Conservation (phyloP, 2,797 vertebrate genomes). For the Todus mexicanus region DNA sequence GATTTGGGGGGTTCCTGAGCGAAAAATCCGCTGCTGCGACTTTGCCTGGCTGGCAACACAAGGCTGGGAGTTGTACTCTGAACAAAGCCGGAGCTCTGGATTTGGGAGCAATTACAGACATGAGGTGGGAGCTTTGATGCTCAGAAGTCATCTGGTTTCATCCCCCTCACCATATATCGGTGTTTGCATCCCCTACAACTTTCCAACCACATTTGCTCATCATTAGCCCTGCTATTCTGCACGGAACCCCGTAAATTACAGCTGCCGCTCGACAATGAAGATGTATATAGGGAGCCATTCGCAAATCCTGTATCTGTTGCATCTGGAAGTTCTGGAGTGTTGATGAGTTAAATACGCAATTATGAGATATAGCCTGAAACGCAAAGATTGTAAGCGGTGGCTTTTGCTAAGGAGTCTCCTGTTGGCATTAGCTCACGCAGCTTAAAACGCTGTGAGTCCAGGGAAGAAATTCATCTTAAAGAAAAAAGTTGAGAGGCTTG, state of each 20-base stretch:
- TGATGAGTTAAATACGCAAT: conserved; percentile 58
- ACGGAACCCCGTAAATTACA: conserved; percentile 48
- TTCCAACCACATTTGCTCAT: not conserved
- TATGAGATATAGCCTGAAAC: conserved; percentile 68
- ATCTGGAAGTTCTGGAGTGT: conserved; percentile 47
- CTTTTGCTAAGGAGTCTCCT: conserved; percentile 41
- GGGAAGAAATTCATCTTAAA: not conserved
- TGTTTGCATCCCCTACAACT: not conserved
- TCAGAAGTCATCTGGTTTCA: not conserved
- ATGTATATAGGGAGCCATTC: conserved; percentile 31
- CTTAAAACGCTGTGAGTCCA: not conserved
- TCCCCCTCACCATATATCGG: not conserved
- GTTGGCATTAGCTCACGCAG: not conserved
- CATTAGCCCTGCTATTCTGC: conserved; percentile 18
- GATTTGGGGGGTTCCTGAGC: rapidly evolving
- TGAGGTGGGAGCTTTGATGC: not conserved
- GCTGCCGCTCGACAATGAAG: conserved; percentile 55
- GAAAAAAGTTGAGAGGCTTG: not conserved
- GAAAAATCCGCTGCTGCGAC: not conserved
- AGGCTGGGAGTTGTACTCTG: too few relatives aligned
- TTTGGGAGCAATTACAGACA: not conserved
- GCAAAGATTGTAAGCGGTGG: conserved; percentile 60
- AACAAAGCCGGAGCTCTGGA: too few relatives aligned
- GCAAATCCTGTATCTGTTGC: conserved; percentile 33
- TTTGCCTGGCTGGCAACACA: not conserved